Evolutionary conservation across 2,888 invertebrate species (phyloP).

Genomic region (Drosophila multiciliata): DNA sequence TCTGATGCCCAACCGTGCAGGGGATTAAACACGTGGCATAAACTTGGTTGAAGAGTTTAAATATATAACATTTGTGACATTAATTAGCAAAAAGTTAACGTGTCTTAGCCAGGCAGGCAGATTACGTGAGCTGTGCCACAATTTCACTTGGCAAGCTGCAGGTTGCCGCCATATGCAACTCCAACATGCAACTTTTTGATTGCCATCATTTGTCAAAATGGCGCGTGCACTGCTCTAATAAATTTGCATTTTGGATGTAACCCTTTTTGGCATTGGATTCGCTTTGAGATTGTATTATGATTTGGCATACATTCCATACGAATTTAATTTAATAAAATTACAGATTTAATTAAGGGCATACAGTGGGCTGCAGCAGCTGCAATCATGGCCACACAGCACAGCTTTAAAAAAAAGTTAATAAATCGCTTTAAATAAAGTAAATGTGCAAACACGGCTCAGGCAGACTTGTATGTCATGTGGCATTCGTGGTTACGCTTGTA

Average conservation of each 20-base stretch:
- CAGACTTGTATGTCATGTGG: constrained; percentile 37
- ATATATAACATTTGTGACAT: constrained; percentile 65
- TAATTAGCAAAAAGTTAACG: constrained; percentile 68
- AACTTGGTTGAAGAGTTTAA: constrained; percentile 35
- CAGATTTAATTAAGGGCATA: constrained; percentile 58
- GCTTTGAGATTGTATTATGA: constrained; percentile 21
- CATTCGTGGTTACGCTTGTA: constrained; percentile 46
- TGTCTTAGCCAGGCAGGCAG: constrained; percentile 39
- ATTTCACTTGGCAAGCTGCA: constrained; percentile 20
- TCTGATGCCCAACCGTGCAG: constrained; percentile 56
- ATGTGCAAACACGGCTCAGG: constrained; percentile 61
- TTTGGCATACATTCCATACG: constrained; percentile 25
- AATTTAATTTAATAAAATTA: constrained; percentile 36
- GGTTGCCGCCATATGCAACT: constrained; percentile 30
- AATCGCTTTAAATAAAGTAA: constrained; percentile 72
- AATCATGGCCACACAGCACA: constrained; percentile 15
- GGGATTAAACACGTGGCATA: constrained; percentile 65
- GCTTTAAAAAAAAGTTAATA: constrained; percentile 64
- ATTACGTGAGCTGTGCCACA: constrained; percentile 62
- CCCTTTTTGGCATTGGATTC: background rate
- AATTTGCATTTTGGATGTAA: constrained; percentile 40
- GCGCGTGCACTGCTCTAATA: constrained; percentile 56
- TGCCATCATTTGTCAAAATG: constrained; percentile 69
- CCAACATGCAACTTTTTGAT: constrained; percentile 57
- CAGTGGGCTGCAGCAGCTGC: constrained; percentile 29